Evolutionary conservation across 2,113 vertebrate genomes (phyloP).

Genomic region (Etia nguti): DNA sequence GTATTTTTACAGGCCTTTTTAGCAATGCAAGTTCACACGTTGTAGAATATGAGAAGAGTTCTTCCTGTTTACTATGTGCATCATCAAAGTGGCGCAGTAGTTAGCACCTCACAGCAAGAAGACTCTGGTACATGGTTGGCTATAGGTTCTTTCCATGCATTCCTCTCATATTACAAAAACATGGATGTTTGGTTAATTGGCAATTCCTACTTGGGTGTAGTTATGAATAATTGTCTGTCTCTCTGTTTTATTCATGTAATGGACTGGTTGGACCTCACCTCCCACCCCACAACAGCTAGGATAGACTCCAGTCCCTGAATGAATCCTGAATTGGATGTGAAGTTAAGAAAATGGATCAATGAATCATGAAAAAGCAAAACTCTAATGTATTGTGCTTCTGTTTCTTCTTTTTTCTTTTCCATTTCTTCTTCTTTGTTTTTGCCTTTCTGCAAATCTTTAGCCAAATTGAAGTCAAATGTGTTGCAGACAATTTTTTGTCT

Average conservation of each 20-base stretch:
- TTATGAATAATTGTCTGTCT: neutral
- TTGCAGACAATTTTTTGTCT: neutral
- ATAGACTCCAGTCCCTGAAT: neutral
- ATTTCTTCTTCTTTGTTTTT: neutral
- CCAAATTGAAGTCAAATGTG: neutral
- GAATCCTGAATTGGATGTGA: neutral
- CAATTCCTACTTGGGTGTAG: neutral
- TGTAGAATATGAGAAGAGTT: neutral
- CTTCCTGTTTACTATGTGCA: conserved; percentile 34
- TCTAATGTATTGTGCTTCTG: neutral
- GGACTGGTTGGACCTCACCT: neutral
- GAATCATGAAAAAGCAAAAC: neutral
- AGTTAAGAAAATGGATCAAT: neutral
- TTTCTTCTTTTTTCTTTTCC: neutral
- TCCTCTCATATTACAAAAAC: neutral
- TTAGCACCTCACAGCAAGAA: neutral
- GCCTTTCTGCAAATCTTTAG: neutral
- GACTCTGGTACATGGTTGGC: neutral
- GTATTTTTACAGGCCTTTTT: conserved; percentile 18
- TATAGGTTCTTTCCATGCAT: neutral
- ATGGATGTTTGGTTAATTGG: neutral
- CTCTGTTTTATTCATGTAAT: neutral
- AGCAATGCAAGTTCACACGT: conserved; percentile 14
- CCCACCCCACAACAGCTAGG: neutral
- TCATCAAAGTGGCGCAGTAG: neutral